Base-by-base conservation (phyloP, 2,888 invertebrate genomes). In the Physocephala rufipes region DNA sequence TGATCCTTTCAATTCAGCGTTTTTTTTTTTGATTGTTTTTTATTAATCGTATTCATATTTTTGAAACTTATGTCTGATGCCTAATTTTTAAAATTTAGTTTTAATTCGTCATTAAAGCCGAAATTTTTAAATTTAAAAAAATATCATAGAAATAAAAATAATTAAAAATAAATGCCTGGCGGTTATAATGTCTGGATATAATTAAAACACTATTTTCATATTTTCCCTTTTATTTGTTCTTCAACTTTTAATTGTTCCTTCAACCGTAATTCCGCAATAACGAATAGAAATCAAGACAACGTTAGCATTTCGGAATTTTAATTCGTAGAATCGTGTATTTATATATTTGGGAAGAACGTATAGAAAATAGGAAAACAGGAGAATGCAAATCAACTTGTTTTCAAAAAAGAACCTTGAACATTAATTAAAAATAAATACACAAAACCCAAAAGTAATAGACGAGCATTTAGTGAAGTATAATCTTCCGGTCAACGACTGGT, bases 261-360 rank as follows among this genome's bases (percentile, higher is more conserved):
- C n/a, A n/a, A n/a, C n/a, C n/a, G n/a, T n/a, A n/a, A n/a, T n/a
- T n/a, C n/a, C 1, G 13, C 24, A 55, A 2, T 55, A 12, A 55
- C 55, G 21, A 12, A 55, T 28, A 28, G 26, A 26, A 26, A 24
- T 58, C 26, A 26, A 58, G 24, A 58, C 26, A 28, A 24, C 3
- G 3, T 15, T 24, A 13, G 58, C 58, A 58, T 24, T 21, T n/a
- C 7, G 13, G 16, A 58, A 53, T 58, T 58, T 26, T 28, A 58
- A 24, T 24, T 21, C 26, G 26, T 24, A 58, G 26, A n/a, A n/a
- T 53, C 30, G 19, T 68, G 28, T 62, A 68, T 36, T 4, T 36
- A 36, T 9, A 9, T 36, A 36, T 9, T 47, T 58, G 70, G 70
- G 55, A 70, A 64, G 55, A 70, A 70, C 70, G 64, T 70, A 63